Conservation (phyloP, 2,113 vertebrate species). For the Saguinus imperator region DNA sequence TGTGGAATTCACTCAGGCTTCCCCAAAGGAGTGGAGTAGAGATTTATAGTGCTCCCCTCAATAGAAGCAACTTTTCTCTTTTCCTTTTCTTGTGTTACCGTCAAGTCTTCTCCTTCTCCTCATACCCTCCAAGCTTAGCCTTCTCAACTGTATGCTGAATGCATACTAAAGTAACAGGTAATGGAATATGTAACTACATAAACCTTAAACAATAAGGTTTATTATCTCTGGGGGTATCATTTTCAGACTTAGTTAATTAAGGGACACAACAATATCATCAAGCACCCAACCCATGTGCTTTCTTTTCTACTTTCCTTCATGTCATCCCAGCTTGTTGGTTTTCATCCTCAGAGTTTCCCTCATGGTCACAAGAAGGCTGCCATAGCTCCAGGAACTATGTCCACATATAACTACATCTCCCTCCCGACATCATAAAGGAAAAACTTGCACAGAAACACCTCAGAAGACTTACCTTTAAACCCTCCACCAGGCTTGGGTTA, state of each 20-base stretch:
- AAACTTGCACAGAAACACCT: not conserved
- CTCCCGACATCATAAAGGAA: not conserved
- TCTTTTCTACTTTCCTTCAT: slow-evolving; percentile 12
- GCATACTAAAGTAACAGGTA: not conserved
- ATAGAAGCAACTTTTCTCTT: not conserved
- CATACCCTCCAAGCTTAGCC: not conserved
- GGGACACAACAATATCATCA: not conserved
- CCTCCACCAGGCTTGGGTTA: not conserved
- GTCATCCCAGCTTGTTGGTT: not conserved
- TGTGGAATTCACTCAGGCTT: not conserved
- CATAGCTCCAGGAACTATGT: not conserved
- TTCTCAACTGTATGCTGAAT: not conserved
- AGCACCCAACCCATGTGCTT: not conserved
- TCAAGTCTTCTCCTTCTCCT: not conserved
- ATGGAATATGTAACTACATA: not conserved
- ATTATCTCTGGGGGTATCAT: not conserved
- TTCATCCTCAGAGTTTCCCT: not conserved
- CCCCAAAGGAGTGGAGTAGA: not conserved
- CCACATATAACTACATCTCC: not conserved
- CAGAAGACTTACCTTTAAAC: not conserved
- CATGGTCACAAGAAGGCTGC: not conserved
- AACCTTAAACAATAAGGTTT: not conserved
- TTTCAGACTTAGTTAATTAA: not conserved
- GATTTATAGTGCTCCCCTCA: not conserved
- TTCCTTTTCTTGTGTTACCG: not conserved